A percentile compares a stretch with the other conserved stretches of the same genome.
phyloP scores from a whole-genome alignment of 2,797 vertebrate species.

The Mormyrus proboscirostris region DNA sequence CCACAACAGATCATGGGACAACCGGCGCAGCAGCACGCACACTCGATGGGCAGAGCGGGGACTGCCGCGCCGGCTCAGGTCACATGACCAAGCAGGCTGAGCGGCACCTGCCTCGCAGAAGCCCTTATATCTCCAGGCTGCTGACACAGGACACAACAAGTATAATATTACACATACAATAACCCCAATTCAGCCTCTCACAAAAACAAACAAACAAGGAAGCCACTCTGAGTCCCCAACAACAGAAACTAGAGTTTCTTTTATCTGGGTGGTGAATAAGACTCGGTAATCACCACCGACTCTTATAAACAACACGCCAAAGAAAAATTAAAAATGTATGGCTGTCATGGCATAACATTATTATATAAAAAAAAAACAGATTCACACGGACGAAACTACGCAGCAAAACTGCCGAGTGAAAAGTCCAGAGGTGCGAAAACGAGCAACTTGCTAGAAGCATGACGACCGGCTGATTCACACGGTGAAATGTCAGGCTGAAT shows the following conservation, averaged over 20 bases:
- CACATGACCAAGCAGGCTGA: neutral
- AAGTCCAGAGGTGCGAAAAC: conserved; percentile 12
- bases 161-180: neutral
- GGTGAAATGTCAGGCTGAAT: conserved; percentile 44
- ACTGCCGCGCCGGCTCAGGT: neutral
- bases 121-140: neutral
- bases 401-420: neutral
- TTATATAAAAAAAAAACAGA: conserved; percentile 4
- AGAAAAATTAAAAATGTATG: neutral
- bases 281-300: neutral
- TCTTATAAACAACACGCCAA: neutral
- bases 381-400: neutral
- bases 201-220: neutral
- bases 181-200: neutral
- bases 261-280: neutral
- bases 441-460: conserved; percentile 15
- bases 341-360: neutral
- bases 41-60: neutral
- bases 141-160: neutral
- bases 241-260: neutral
- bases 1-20: neutral
- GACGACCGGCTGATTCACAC: conserved; percentile 47
- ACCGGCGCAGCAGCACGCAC: neutral
- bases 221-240: neutral
- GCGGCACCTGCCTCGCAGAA: neutral